A percentile compares a stretch with the other conserved stretches of the same genome.
These are phyloP conservation scores for Caretta caretta DNA, from an alignment of 2,113 vertebrate species.

Conservation along the genomic window DNA sequence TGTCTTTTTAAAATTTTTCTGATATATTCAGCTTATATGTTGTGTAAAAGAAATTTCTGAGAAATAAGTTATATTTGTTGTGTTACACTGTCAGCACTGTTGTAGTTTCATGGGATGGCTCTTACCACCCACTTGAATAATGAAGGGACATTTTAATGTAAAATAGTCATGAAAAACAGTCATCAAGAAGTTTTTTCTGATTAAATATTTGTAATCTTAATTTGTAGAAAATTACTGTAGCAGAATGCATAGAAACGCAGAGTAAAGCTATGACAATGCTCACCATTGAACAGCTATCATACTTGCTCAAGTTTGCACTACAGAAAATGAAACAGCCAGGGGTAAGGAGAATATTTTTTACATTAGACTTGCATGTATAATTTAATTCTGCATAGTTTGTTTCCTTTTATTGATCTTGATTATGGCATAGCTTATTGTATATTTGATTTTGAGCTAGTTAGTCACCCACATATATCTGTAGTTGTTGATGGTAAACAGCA, in stretches of 20 bases:
- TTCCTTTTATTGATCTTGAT: not conserved
- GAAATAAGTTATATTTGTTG: not conserved
- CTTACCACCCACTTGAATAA: not conserved
- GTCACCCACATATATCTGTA: not conserved
- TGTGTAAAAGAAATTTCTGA: not conserved
- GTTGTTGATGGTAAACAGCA: not conserved
- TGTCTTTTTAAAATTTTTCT: not conserved
- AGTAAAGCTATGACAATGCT: constrained; percentile 99
- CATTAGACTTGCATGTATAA: not conserved
- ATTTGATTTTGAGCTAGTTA: not conserved
- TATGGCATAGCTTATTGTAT: not conserved
- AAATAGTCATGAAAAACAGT: not conserved
- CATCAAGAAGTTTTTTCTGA: constrained; percentile 58
- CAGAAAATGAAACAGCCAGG: constrained; percentile 99
- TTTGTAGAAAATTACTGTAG: constrained; percentile 98
- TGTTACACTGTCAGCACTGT: not conserved
- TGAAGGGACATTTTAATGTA: not conserved
- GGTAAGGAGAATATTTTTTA: constrained; percentile 82
- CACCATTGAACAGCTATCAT: constrained; percentile 95
- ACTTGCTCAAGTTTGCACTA: constrained; percentile 98
- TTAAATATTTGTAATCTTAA: constrained; percentile 60
- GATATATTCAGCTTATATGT: fast-evolving
- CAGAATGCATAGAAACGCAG: constrained; percentile 99
- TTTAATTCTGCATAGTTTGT: not conserved
- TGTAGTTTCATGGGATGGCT: not conserved